phyloP scores from a whole-genome alignment of 1,140 invertebrate genomes.

The Nixonia krombeini region DNA sequence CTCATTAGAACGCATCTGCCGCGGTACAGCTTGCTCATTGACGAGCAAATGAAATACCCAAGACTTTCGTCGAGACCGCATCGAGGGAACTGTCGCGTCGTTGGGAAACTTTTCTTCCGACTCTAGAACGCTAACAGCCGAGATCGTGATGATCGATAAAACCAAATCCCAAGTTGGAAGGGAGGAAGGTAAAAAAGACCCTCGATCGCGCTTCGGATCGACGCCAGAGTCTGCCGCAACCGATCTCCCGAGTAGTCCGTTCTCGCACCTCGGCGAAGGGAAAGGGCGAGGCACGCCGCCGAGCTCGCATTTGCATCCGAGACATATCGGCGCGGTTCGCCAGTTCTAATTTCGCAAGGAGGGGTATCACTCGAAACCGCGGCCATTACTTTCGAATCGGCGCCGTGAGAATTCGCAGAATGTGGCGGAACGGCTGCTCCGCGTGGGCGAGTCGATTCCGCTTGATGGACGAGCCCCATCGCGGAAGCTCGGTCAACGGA shows the following conservation, averaged over 20 bases:
- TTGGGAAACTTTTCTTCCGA: no score
- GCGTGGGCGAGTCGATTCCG: neutral
- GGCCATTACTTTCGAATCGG: neutral
- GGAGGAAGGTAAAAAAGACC: no score
- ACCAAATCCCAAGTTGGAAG: no score
- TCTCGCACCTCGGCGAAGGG: neutral
- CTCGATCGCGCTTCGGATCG: no score
- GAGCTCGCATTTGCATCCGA: conserved; percentile 21
- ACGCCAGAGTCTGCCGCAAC: no score
- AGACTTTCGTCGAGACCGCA: no score
- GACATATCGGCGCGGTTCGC: conserved; percentile 7
- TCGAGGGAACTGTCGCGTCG: neutral
- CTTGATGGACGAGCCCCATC: neutral
- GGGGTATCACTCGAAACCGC: conserved; percentile 2
- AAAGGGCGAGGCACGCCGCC: no score
- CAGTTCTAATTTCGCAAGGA: conserved; percentile 15
- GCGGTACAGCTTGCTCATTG: no score
- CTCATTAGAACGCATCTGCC: conserved; percentile 1
- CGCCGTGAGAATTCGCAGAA: conserved; percentile 49
- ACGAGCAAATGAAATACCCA: no score
- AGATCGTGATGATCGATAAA: no score
- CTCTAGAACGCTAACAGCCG: no score
- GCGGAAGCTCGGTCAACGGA: neutral
- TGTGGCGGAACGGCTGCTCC: conserved; percentile 15
- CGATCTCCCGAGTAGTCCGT: no score